Evolutionary conservation across 2,888 invertebrate species (phyloP).

Genomic region (Drosophila nr. medialis): DNA sequence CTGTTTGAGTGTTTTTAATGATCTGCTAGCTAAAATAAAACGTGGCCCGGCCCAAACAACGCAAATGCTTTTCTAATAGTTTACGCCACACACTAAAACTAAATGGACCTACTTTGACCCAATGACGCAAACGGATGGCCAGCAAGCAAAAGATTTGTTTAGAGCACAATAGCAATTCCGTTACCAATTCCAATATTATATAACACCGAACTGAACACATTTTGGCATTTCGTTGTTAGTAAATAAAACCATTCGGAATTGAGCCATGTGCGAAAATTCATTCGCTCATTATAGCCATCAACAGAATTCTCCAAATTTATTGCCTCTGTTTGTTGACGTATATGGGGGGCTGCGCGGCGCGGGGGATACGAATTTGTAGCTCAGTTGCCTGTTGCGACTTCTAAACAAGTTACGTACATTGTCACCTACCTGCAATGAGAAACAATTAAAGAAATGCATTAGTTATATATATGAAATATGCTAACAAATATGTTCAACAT

Average conservation of each 20-base stretch:
- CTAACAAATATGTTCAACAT: background rate
- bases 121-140: constrained; percentile 50
- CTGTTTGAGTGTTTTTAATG: constrained; percentile 41
- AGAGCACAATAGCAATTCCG: constrained; percentile 12
- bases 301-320: constrained; percentile 13
- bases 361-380: too few relatives aligned
- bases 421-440: constrained; percentile 84
- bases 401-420: constrained; percentile 80
- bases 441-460: constrained; percentile 18
- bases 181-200: constrained; percentile 32
- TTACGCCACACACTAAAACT: constrained; percentile 17
- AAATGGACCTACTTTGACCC: constrained; percentile 32
- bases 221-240: constrained; percentile 30
- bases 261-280: constrained; percentile 52
- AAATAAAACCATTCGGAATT: constrained; percentile 35
- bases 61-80: constrained; percentile 53
- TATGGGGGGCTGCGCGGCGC: background rate
- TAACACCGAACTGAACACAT: constrained; percentile 28
- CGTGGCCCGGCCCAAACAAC: constrained; percentile 12
- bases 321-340: constrained; percentile 16
- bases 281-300: constrained; percentile 19
- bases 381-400: background rate
- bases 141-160: constrained; percentile 38
- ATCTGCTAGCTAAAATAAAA: constrained; percentile 50
- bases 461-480: background rate